A percentile compares a stretch with the other conserved stretches of the same genome.
phyloP scores from a whole-genome alignment of 2,113 vertebrate genomes.

The Cinclus mexicanus region DNA sequence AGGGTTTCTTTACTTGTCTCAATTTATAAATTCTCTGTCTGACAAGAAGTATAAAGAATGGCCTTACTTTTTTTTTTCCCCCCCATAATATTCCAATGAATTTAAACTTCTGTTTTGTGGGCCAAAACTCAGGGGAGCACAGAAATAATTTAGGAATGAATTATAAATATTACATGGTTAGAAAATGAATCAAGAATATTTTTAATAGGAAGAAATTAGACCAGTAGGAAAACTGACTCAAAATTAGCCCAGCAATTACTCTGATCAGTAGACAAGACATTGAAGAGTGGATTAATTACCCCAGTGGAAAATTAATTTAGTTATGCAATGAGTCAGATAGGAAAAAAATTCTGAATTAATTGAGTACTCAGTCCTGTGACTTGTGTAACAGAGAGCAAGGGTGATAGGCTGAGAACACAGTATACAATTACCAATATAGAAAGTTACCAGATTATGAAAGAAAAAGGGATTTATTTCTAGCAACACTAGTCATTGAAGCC shows the following conservation, averaged over 20 bases:
- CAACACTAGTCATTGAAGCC: background rate
- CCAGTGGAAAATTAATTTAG: conserved; percentile 41
- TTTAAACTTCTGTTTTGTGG: background rate
- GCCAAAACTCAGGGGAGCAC: background rate
- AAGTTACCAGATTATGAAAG: background rate
- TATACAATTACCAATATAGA: background rate
- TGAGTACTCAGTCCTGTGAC: background rate
- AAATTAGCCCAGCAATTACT: conserved; percentile 37
- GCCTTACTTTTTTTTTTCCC: background rate
- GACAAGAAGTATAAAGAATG: background rate
- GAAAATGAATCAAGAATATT: background rate
- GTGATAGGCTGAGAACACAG: background rate
- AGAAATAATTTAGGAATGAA: background rate
- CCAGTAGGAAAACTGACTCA: conserved; percentile 1
- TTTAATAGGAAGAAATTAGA: background rate
- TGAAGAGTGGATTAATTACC: conserved; percentile 51
- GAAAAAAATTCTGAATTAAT: conserved; percentile 51
- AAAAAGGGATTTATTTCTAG: background rate
- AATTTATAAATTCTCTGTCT: background rate
- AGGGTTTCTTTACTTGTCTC: background rate
- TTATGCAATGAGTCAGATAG: conserved; percentile 31
- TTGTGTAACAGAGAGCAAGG: background rate
- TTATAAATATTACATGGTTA: conserved; percentile 17
- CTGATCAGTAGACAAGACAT: conserved; percentile 24
- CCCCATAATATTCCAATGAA: background rate